Percentiles rank a stretch among this genome's conserved stretches.
phyloP scores from a whole-genome alignment of 1,140 invertebrate species.

The Macrocentrus cingulum region DNA sequence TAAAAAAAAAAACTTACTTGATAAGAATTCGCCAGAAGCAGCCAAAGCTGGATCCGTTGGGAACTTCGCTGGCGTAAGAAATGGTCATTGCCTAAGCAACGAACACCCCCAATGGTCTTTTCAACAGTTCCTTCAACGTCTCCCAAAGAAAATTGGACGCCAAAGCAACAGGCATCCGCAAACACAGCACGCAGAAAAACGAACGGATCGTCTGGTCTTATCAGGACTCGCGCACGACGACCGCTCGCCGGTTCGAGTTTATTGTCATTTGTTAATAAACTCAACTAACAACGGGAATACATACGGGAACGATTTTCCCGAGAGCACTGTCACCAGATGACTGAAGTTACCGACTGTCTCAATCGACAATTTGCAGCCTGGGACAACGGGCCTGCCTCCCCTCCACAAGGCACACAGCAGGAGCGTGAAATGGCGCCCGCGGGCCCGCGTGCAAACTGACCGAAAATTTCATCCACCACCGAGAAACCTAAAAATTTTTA shows the following conservation, averaged over 20 bases:
- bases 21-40: constrained; percentile 85
- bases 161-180: not conserved
- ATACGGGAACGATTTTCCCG: constrained; percentile 22
- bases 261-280: constrained; percentile 1
- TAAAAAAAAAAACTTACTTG: constrained; percentile 68
- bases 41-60: constrained; percentile 86
- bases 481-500: too few relatives aligned
- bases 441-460: not conserved
- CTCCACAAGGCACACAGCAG: constrained; percentile 32
- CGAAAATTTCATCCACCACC: not conserved
- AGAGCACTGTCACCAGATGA: constrained; percentile 45
- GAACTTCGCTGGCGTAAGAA: constrained; percentile 84
- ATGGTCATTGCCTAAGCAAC: constrained; percentile 70
- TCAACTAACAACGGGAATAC: not conserved
- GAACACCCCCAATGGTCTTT: too few relatives aligned
- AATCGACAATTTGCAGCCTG: too few relatives aligned
- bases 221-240: constrained; percentile 34
- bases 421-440: not conserved
- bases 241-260: not conserved
- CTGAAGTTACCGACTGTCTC: constrained; percentile 44
- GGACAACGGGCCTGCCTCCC: constrained; percentile 45
- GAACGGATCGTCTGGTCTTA: constrained; percentile 1
- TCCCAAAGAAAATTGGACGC: too few relatives aligned
- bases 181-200: not conserved
- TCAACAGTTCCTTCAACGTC: constrained; percentile 29